These are phyloP conservation scores for Eumaeus atala DNA, from an alignment of 1,140 invertebrate genomes.

Conservation along the genomic window DNA sequence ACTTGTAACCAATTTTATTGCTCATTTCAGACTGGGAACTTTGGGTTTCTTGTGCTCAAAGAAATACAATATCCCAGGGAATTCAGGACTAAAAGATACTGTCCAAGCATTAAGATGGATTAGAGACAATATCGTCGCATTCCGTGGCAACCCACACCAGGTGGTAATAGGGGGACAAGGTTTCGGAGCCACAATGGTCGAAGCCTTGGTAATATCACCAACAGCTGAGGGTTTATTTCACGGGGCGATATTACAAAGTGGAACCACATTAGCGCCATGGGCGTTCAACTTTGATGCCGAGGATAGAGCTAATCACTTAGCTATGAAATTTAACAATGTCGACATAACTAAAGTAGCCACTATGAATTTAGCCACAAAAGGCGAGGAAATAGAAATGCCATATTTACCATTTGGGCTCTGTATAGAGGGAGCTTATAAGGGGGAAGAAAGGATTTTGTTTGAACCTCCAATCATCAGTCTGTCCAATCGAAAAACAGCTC, in stretches of 20 bases:
- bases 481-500: conserved; percentile 21
- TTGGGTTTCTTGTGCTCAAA: conserved; percentile 74
- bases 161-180: conserved; percentile 75
- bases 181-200: conserved; percentile 69
- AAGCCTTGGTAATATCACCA: conserved; percentile 42
- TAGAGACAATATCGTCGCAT: conserved; percentile 79
- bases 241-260: conserved; percentile 61
- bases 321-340: conserved; percentile 26
- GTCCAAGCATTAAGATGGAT: conserved; percentile 78
- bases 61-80: conserved; percentile 78
- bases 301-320: conserved; percentile 32
- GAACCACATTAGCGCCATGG: conserved; percentile 52
- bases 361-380: conserved; percentile 34
- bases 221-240: conserved; percentile 46
- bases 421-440: conserved; percentile 42
- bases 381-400: conserved; percentile 36
- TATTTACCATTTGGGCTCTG: conserved; percentile 61
- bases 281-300: conserved; percentile 53
- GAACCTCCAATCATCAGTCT: conserved; percentile 38
- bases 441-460: conserved; percentile 43
- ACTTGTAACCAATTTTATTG: conserved; percentile 21
- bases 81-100: conserved; percentile 81
- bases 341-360: conserved; percentile 19
- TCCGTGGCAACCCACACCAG: conserved; percentile 78
- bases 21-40: conserved; percentile 43